phyloP scores from a whole-genome alignment of 2,113 vertebrate species.

The Hippotragus niger region DNA sequence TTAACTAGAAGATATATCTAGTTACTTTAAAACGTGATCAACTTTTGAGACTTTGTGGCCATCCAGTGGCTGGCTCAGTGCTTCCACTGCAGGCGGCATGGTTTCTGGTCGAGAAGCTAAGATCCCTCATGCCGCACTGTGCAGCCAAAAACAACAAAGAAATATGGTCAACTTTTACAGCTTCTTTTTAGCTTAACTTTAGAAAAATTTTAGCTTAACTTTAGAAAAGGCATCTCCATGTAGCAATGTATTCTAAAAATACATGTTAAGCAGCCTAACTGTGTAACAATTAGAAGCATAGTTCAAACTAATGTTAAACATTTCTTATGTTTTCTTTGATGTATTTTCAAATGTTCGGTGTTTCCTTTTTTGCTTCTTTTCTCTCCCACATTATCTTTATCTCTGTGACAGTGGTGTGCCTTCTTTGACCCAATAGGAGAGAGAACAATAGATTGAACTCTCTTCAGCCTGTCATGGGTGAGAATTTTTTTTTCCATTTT shows the following conservation, averaged over 20 bases:
- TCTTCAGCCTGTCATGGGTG: neutral
- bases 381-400: neutral
- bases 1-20: neutral
- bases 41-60: neutral
- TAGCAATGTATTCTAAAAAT: neutral
- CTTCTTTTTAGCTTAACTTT: neutral
- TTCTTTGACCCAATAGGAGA: neutral
- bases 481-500: conserved; percentile 25
- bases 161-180: neutral
- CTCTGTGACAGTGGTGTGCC: neutral
- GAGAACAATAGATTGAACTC: neutral
- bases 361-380: neutral
- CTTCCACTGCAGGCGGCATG: neutral
- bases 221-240: neutral
- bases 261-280: neutral
- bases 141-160: neutral
- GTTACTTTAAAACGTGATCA: neutral
- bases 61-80: neutral
- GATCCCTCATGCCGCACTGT: neutral
- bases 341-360: neutral
- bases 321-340: neutral
- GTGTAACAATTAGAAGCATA: neutral
- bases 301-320: neutral
- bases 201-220: neutral
- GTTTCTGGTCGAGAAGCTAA: neutral